A percentile compares a stretch with the other conserved stretches of the same genome.
Conservation (phyloP, 1,140 invertebrate genomes). For the Stegodyphus dumicola region DNA sequence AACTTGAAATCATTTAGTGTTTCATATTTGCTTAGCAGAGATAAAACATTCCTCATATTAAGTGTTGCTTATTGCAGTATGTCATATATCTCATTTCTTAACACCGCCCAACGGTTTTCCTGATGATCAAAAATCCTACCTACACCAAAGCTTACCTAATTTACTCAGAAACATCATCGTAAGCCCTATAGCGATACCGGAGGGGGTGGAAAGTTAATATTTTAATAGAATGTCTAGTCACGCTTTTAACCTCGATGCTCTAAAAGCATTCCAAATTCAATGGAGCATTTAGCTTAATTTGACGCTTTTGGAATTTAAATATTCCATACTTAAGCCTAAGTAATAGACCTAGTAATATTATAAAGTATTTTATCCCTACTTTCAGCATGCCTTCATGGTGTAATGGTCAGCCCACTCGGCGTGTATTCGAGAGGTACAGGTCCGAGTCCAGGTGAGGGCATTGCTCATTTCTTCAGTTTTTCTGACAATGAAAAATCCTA, state of each 20-base stretch:
- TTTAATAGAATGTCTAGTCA: conserved; percentile 51
- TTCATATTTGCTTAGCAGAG: too few relatives aligned
- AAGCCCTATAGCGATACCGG: conserved; percentile 13
- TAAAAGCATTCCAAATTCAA: conserved; percentile 30
- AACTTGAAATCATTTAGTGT: too few relatives aligned
- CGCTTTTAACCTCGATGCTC: conserved; percentile 35
- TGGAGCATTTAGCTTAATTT: conserved; percentile 50
- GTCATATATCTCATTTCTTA: conserved; percentile 4
- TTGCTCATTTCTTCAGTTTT: too few relatives aligned
- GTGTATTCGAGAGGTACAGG: too few relatives aligned
- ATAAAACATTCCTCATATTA: too few relatives aligned
- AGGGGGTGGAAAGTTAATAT: conserved; percentile 26
- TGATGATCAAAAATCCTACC: conserved; percentile 25
- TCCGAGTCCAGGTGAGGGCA: too few relatives aligned
- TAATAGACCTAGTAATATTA: too few relatives aligned
- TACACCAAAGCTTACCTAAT: conserved; percentile 34
- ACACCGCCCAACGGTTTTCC: conserved; percentile 24
- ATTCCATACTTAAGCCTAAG: background rate
- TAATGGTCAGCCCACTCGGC: too few relatives aligned
- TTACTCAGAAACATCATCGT: conserved; percentile 42
- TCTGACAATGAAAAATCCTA: too few relatives aligned
- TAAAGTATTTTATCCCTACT: too few relatives aligned
- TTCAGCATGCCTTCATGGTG: too few relatives aligned
- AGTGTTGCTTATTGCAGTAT: background rate
- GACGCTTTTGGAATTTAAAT: conserved; percentile 45